phyloP scores from a whole-genome alignment of 1,140 invertebrate species.

The Papilio xuthus region DNA sequence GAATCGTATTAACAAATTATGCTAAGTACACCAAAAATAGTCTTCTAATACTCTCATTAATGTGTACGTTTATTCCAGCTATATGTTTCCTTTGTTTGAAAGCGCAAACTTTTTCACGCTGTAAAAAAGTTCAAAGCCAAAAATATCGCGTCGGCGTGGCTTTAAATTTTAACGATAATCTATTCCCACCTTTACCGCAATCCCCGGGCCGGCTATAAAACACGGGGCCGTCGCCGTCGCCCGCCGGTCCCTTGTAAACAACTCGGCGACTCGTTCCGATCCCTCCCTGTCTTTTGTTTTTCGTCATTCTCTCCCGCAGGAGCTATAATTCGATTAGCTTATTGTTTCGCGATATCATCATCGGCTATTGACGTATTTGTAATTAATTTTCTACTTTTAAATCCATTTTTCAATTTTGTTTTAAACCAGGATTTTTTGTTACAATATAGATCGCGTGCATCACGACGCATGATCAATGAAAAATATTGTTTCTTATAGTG shows the following conservation, averaged over 20 bases:
- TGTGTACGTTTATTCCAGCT: background rate
- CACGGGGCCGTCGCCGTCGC: constrained; percentile 6
- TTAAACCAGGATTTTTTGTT: background rate
- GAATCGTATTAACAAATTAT: background rate
- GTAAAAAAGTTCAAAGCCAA: constrained; percentile 21
- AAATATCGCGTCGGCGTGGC: constrained; percentile 17
- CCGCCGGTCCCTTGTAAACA: constrained; percentile 37
- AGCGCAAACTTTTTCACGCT: background rate
- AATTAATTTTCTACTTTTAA: background rate
- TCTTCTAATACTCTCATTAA: background rate
- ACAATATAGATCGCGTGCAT: no score
- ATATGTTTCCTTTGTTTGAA: background rate
- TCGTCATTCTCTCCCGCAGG: constrained; percentile 31
- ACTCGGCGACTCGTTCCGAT: constrained; percentile 36
- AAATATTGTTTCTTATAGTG: no score
- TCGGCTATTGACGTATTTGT: constrained; percentile 17
- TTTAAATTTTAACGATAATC: constrained; percentile 36
- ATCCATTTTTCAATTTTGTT: background rate
- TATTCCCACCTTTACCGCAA: constrained; percentile 33
- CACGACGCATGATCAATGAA: no score
- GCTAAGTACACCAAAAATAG: background rate
- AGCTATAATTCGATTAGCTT: constrained; percentile 46
- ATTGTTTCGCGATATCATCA: constrained; percentile 43
- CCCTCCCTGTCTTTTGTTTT: constrained; percentile 42
- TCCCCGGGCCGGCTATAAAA: constrained; percentile 27